These are phyloP conservation scores for Idaea aversata DNA, from an alignment of 2,888 invertebrate genomes.

Conservation along the genomic window DNA sequence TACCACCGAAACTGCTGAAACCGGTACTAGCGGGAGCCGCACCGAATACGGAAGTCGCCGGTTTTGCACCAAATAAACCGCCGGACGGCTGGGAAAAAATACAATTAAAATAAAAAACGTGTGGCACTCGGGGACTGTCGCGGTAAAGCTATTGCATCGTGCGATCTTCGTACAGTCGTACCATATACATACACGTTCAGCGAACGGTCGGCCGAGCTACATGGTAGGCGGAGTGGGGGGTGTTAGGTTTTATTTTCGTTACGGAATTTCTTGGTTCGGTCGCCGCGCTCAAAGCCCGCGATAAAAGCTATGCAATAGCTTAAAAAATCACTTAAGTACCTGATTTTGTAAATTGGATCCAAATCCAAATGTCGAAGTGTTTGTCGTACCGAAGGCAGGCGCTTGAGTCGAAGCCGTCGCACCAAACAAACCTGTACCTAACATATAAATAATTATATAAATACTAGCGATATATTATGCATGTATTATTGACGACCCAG, in stretches of 20 bases:
- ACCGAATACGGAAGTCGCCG: conserved; percentile 58
- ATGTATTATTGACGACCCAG: no score
- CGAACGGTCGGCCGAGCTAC: no score
- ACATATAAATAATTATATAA: background rate
- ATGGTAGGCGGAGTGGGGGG: no score
- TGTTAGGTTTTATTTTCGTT: no score
- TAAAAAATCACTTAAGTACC: conserved; percentile 33
- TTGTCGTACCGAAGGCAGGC: conserved; percentile 60
- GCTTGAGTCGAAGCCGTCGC: conserved; percentile 60
- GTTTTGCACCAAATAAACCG: conserved; percentile 63
- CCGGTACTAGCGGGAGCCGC: conserved; percentile 52
- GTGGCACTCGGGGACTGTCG: conserved; percentile 3
- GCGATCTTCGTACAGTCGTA: no score
- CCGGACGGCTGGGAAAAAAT: conserved; percentile 31
- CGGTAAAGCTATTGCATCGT: background rate
- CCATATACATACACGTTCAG: no score
- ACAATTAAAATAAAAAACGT: no score
- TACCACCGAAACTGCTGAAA: conserved; percentile 62
- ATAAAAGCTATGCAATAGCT: no score
- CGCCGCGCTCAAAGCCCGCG: no score
- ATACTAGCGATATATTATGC: no score
- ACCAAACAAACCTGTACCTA: conserved; percentile 61
- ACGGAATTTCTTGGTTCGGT: no score
- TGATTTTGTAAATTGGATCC: conserved; percentile 63
- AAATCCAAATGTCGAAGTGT: conserved; percentile 71